These are phyloP conservation scores for Geotrupes spiniger DNA, from an alignment of 2,888 invertebrate genomes.

Conservation along the genomic window DNA sequence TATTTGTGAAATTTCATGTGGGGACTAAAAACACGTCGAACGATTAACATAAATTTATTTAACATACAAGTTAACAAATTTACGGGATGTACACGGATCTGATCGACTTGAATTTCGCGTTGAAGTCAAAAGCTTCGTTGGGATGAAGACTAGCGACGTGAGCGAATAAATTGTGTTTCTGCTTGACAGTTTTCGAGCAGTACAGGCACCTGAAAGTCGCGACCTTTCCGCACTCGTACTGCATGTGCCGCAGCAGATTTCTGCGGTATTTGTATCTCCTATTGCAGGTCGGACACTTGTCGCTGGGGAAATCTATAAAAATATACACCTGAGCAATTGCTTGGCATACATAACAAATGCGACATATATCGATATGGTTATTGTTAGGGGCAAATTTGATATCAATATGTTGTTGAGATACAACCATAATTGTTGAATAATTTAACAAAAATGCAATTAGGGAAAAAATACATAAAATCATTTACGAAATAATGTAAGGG, in stretches of 20 bases:
- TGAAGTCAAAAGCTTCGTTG: slow-evolving; percentile 1
- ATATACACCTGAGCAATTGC: neutral
- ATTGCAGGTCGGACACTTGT: slow-evolving; percentile 10
- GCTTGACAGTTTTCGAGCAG: slow-evolving; percentile 7
- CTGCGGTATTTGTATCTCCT: slow-evolving; percentile 8
- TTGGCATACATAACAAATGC: too few relatives aligned
- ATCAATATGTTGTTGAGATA: too few relatives aligned
- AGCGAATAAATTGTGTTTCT: slow-evolving; percentile 9
- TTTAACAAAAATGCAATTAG: too few relatives aligned
- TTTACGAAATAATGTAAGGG: too few relatives aligned
- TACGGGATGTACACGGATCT: neutral
- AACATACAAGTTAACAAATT: too few relatives aligned
- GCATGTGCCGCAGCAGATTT: slow-evolving; percentile 10
- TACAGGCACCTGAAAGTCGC: slow-evolving; percentile 13
- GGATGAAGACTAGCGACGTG: slow-evolving; percentile 9
- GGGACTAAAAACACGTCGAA: too few relatives aligned
- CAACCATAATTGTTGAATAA: too few relatives aligned
- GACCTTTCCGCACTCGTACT: slow-evolving; percentile 11
- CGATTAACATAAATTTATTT: too few relatives aligned
- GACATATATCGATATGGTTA: too few relatives aligned
- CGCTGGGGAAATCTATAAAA: neutral
- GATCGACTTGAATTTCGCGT: slow-evolving; percentile 1
- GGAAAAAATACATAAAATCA: too few relatives aligned
- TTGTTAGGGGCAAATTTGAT: too few relatives aligned
- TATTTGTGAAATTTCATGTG: too few relatives aligned